Base-by-base conservation (phyloP, 2,797 vertebrate genomes). In the Cichlasoma orientale region DNA sequence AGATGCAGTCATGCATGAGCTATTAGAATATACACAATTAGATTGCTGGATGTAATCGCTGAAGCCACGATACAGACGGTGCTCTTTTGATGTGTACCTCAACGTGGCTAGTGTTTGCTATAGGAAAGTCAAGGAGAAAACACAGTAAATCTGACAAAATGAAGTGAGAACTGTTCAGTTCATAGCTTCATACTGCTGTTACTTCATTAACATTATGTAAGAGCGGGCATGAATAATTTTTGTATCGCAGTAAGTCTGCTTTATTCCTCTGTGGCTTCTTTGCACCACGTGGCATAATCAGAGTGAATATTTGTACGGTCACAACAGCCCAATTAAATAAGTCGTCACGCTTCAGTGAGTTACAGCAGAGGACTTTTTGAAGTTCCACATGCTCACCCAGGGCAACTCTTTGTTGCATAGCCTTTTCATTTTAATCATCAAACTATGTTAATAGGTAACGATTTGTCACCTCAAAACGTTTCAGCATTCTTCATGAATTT, bases 251-350 rank as follows among this genome's bases (percentile, higher is more conserved):
- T n/a, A 33, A 58, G 75, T 76, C 76, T 78, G 44, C 61, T 78
- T 75, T 79, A 77, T 79, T 83, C 79, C 75, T 71, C 73, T 38
- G 77, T 55, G 72, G 68, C 76, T 81, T 80, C 61, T 77, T 88
- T 79, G 50, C 73, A 56, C n/a, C 68, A 56, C 25, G 71, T 70
- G 36, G 75, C 56, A 77, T 80, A 84, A 89, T 89, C 75, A 87
- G 71, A 70, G 69, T 2, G 73, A 75, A 70, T 81, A 79, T 84
- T 86, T 84, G 19, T 81, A 77, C 70, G 84, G 75, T 79, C 75
- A 81, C 83, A 75, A 77, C 75, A 74, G 31, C 58, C 74, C 78
- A 86, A 83, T 84, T 88, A 83, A 88, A 88, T 63, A 76, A 71
- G 81, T 82, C 27, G 50, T 72, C 55, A 79, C 29, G 86, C 84